These are phyloP conservation scores for Passer montanus DNA, from an alignment of 2,113 vertebrate species.

Conservation along the genomic window DNA sequence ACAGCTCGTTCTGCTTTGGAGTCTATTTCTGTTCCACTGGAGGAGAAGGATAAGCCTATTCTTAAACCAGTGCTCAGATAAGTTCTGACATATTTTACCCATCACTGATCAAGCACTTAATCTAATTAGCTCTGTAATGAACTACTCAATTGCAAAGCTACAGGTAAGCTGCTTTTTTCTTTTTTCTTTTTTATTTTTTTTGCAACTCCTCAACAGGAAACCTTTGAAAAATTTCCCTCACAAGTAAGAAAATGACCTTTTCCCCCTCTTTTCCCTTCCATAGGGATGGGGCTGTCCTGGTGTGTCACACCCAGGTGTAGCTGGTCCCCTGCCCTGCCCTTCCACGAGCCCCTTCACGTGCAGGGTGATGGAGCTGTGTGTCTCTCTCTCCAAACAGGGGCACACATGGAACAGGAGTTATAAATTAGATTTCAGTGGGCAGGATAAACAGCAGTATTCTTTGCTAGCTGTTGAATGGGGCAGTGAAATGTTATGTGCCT, in stretches of 20 bases:
- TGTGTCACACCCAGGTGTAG: background rate
- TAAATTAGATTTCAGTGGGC: background rate
- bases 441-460: background rate
- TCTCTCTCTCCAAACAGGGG: background rate
- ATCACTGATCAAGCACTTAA: conserved; percentile 58
- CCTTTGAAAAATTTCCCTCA: background rate
- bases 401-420: background rate
- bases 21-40: background rate
- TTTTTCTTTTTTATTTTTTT: background rate
- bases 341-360: background rate
- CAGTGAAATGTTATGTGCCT: background rate
- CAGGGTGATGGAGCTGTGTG: background rate
- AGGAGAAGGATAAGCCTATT: conserved; percentile 23
- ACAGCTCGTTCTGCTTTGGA: background rate
- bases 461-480: background rate
- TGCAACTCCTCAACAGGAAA: background rate
- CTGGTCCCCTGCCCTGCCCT: background rate
- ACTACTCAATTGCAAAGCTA: conserved; percentile 25
- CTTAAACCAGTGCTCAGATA: conserved; percentile 31
- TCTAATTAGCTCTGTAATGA: conserved; percentile 61
- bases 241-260: background rate
- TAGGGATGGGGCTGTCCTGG: background rate
- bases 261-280: fast-evolving
- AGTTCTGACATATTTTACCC: conserved; percentile 56
- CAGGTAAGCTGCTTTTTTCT: background rate